Evolutionary conservation across 2,113 vertebrate species (phyloP).

Genomic region (Anhinga anhinga): DNA sequence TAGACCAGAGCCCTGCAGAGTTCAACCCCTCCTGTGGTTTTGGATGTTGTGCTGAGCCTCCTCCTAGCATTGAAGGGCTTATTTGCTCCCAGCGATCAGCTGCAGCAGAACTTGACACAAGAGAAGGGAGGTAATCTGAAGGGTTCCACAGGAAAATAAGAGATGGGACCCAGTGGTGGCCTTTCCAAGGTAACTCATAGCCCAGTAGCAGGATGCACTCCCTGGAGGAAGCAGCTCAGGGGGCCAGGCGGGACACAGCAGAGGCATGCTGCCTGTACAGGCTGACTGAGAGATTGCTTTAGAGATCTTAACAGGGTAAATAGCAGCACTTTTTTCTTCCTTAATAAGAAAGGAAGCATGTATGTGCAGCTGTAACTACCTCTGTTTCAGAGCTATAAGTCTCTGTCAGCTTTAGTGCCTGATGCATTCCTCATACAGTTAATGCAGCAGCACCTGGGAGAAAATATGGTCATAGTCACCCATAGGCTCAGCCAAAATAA

Average conservation of each 20-base stretch:
- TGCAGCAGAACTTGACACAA: background rate
- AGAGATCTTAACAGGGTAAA: background rate
- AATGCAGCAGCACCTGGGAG: slow-evolving; percentile 14
- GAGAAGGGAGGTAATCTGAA: background rate
- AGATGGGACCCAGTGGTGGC: background rate
- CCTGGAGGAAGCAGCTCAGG: background rate
- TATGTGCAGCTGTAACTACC: background rate
- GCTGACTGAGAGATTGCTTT: background rate
- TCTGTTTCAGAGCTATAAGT: background rate
- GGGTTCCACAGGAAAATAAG: background rate
- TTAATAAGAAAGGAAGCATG: background rate
- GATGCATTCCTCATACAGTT: background rate
- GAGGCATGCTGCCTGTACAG: background rate
- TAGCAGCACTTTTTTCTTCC: background rate
- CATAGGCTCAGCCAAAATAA: background rate
- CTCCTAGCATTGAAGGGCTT: background rate
- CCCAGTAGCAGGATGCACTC: rapidly evolving
- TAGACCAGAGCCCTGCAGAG: background rate
- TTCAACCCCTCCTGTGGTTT: background rate
- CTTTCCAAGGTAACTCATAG: background rate
- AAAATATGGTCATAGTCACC: background rate
- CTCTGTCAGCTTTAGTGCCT: slow-evolving; percentile 14
- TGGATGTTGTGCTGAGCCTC: background rate
- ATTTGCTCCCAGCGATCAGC: background rate
- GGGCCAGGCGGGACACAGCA: background rate